phyloP scores from a whole-genome alignment of 2,113 vertebrate genomes.

The Phaetusa simplex region DNA sequence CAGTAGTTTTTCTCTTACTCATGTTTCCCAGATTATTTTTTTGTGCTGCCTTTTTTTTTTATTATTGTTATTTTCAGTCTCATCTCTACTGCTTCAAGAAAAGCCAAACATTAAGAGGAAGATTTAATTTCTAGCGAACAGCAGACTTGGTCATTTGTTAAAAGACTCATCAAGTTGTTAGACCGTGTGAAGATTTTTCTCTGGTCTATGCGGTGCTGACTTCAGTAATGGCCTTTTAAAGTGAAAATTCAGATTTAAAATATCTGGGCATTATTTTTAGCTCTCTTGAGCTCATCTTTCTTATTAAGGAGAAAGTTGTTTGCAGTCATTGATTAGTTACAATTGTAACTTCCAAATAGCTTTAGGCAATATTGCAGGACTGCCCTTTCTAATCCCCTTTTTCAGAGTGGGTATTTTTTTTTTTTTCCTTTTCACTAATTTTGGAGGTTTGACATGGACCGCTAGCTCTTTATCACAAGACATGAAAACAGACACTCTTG shows the following conservation, averaged over 20 bases:
- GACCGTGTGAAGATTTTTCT: not conserved
- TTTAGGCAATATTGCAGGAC: not conserved
- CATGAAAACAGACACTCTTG: not conserved
- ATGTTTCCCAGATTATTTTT: not conserved
- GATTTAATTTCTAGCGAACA: not conserved
- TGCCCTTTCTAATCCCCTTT: not conserved
- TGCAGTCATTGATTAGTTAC: slow-evolving; percentile 22
- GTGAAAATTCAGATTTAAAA: slow-evolving; percentile 27
- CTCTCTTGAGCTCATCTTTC: not conserved
- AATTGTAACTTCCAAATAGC: not conserved
- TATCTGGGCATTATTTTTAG: not conserved
- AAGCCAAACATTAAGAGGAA: not conserved
- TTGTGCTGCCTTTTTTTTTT: not conserved
- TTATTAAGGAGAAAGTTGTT: slow-evolving; percentile 5
- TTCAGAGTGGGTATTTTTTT: not conserved
- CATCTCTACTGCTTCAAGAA: not conserved
- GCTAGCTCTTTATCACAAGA: not conserved
- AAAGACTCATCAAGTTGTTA: not conserved
- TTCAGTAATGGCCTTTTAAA: not conserved
- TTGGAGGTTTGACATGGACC: not conserved
- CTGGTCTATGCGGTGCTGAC: not conserved
- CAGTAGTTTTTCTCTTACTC: slow-evolving; percentile 10
- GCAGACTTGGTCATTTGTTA: not conserved
- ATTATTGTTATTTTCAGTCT: not conserved
- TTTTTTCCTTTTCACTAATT: not conserved